Percentiles rank a stretch among this genome's conserved stretches.
Conservation (phyloP, 2,888 invertebrate species). For the Alloplasta piceator region DNA sequence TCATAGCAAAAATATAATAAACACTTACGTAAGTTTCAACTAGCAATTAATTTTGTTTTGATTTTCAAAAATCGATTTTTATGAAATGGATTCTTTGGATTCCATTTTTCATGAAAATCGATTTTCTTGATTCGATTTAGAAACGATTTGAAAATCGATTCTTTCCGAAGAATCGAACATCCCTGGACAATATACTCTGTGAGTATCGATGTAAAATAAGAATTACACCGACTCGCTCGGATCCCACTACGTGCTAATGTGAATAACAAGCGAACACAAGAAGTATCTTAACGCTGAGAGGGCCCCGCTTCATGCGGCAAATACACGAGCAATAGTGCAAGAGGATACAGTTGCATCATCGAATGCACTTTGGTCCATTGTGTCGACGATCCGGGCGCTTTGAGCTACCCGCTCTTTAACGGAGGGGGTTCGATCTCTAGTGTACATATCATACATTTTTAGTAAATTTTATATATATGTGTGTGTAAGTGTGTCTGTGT, state of each 20-base stretch:
- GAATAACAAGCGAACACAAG: slow-evolving; percentile 81
- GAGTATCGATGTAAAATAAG: not conserved
- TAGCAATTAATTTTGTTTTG: too few relatives aligned
- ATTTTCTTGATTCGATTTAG: too few relatives aligned
- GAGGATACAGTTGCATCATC: slow-evolving; percentile 52
- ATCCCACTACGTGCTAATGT: slow-evolving; percentile 77
- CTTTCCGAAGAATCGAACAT: too few relatives aligned
- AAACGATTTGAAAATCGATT: too few relatives aligned
- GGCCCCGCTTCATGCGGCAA: slow-evolving; percentile 23
- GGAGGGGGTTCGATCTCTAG: slow-evolving; percentile 31
- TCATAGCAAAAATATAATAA: too few relatives aligned
- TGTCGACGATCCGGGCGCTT: slow-evolving; percentile 53
- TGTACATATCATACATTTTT: slow-evolving; percentile 45
- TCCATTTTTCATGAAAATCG: too few relatives aligned
- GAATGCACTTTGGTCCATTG: slow-evolving; percentile 63
- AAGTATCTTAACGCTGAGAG: slow-evolving; percentile 77
- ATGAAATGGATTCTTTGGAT: too few relatives aligned
- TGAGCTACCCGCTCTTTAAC: slow-evolving; percentile 28
- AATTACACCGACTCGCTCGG: slow-evolving; percentile 41
- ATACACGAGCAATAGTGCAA: slow-evolving; percentile 22
- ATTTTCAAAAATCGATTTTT: too few relatives aligned
- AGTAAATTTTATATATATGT: slow-evolving; percentile 9
- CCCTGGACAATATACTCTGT: too few relatives aligned
- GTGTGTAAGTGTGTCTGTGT: not conserved
- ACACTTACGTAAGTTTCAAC: too few relatives aligned